Conservation (phyloP, 2,113 vertebrate genomes). For the Galemys pyrenaicus region DNA sequence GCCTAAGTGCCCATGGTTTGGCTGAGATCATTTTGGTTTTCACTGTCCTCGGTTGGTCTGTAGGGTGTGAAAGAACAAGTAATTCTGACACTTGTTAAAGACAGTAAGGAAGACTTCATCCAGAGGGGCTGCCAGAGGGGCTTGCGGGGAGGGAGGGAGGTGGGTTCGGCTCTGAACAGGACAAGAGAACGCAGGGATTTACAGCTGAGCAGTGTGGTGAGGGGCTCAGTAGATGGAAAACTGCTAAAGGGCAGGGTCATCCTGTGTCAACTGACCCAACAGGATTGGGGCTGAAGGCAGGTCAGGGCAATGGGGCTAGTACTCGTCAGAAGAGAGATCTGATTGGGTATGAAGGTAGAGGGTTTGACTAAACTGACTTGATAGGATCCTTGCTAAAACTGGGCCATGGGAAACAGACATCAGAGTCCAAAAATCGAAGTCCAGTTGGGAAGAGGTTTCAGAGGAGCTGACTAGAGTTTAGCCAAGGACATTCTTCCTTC, state of each 20-base stretch:
- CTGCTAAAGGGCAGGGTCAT: neutral
- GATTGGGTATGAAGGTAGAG: neutral
- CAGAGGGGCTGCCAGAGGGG: too few species aligned
- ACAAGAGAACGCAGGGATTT: neutral
- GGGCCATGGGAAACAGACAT: neutral
- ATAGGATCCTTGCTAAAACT: neutral
- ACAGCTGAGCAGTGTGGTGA: neutral
- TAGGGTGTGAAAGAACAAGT: neutral
- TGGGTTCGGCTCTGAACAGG: too few species aligned
- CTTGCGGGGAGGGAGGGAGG: neutral
- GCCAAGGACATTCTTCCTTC: neutral
- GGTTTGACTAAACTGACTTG: neutral
- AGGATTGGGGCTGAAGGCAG: neutral
- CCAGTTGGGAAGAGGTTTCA: neutral
- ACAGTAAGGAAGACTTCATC: neutral
- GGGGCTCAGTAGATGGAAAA: neutral
- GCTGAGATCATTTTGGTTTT: neutral
- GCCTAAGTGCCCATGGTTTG: neutral
- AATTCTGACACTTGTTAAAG: neutral
- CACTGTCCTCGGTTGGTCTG: neutral
- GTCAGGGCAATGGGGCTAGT: neutral
- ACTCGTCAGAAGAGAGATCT: neutral
- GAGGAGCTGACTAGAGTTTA: neutral
- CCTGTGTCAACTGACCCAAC: neutral
- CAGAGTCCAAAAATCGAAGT: too few species aligned